These are phyloP conservation scores for Cotesia chilonis DNA, from an alignment of 1,140 invertebrate genomes.

Conservation along the genomic window DNA sequence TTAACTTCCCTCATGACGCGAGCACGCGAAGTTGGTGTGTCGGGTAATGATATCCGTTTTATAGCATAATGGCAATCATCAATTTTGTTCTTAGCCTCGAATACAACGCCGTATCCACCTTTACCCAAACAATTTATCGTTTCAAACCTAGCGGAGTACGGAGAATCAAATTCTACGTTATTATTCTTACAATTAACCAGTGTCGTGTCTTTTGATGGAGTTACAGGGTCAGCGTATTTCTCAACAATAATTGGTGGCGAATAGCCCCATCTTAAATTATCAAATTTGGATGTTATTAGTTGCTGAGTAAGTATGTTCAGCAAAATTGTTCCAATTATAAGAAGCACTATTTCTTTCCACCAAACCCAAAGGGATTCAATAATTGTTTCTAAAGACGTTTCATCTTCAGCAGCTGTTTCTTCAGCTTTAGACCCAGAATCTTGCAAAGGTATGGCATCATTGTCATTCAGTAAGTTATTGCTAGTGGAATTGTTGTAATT, in stretches of 20 bases:
- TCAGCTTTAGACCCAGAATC: not conserved
- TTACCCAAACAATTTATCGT: slow-evolving; percentile 84
- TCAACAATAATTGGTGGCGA: slow-evolving; percentile 56
- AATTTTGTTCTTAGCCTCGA: slow-evolving; percentile 93
- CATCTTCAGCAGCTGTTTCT: slow-evolving; percentile 37
- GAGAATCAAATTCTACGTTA: slow-evolving; percentile 68
- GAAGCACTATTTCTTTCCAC: slow-evolving; percentile 81
- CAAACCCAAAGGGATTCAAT: slow-evolving; percentile 81
- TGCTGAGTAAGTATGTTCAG: slow-evolving; percentile 70
- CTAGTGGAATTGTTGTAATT: slow-evolving; percentile 48
- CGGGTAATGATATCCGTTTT: slow-evolving; percentile 90
- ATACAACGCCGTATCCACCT: slow-evolving; percentile 98
- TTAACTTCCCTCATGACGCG: slow-evolving; percentile 93
- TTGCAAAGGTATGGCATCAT: slow-evolving; percentile 38
- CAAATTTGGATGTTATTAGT: slow-evolving; percentile 51
- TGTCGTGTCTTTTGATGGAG: slow-evolving; percentile 47
- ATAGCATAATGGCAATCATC: slow-evolving; percentile 96
- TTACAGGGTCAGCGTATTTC: slow-evolving; percentile 56
- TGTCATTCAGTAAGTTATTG: slow-evolving; percentile 14
- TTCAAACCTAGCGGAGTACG: slow-evolving; percentile 89
- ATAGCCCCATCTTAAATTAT: slow-evolving; percentile 47
- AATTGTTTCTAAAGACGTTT: slow-evolving; percentile 68
- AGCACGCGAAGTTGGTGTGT: slow-evolving; percentile 80
- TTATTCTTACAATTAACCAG: slow-evolving; percentile 39
- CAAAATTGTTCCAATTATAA: slow-evolving; percentile 72